phyloP scores from a whole-genome alignment of 2,888 invertebrate species.

The Abrostola triplasia region DNA sequence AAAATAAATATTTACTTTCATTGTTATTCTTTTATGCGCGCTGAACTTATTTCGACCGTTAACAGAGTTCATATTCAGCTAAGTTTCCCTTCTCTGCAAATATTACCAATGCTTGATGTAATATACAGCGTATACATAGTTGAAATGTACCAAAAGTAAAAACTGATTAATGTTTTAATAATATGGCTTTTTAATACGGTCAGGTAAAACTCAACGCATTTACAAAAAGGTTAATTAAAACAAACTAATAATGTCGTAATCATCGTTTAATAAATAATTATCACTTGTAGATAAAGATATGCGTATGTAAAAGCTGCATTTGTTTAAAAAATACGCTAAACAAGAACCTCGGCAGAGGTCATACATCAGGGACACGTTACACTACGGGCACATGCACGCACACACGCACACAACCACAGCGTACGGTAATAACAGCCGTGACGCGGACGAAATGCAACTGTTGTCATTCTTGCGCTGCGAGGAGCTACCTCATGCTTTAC shows the following conservation, averaged over 20 bases:
- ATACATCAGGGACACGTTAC: slow-evolving; percentile 32
- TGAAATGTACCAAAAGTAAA: no score
- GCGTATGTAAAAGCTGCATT: slow-evolving; percentile 66
- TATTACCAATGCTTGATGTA: no score
- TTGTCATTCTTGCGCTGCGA: slow-evolving; percentile 10
- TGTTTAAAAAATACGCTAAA: slow-evolving; percentile 57
- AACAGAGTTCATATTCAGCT: no score
- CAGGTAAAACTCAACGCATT: no score
- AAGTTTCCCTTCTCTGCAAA: no score
- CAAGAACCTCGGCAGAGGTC: slow-evolving; percentile 30
- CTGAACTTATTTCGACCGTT: no score
- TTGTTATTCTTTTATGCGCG: slow-evolving; percentile 2
- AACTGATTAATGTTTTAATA: no score
- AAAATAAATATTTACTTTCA: slow-evolving; percentile 2
- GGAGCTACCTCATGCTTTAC: neutral
- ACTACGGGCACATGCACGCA: slow-evolving; percentile 20
- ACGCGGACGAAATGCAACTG: slow-evolving; percentile 32
- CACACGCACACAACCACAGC: slow-evolving; percentile 1
- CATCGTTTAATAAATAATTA: slow-evolving; percentile 69
- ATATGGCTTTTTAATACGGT: no score
- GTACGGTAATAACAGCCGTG: slow-evolving; percentile 30
- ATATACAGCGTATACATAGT: no score
- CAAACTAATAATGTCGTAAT: slow-evolving; percentile 41
- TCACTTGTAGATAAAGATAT: slow-evolving; percentile 70
- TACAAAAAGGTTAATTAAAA: no score